Evolutionary conservation across 2,797 vertebrate species (phyloP).

Genomic region (Pteropus rufus): DNA sequence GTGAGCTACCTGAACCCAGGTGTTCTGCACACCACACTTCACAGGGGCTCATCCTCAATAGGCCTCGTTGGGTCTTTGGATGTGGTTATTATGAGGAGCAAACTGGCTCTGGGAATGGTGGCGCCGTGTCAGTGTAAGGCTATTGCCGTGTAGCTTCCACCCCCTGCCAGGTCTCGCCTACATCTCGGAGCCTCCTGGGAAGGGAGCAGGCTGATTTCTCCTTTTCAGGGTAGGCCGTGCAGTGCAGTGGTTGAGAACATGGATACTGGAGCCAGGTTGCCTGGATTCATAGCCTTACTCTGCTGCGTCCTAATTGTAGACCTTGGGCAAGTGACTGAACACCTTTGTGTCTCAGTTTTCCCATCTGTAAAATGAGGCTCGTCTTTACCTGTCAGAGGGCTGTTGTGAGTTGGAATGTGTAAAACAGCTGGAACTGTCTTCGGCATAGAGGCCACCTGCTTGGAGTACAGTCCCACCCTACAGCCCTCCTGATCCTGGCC

Average conservation of each 20-base stretch:
- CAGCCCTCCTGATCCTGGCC: not conserved
- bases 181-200: not conserved
- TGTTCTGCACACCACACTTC: not conserved
- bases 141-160: not conserved
- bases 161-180: not conserved
- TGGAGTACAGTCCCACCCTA: not conserved
- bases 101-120: not conserved
- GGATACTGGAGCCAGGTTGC: not conserved
- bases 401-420: not conserved
- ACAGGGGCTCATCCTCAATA: not conserved
- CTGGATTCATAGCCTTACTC: not conserved
- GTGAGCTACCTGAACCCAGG: not conserved
- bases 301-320: not conserved
- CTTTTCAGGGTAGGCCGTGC: not conserved
- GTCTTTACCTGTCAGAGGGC: not conserved
- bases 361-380: not conserved
- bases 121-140: rapidly evolving
- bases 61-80: not conserved
- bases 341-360: not conserved
- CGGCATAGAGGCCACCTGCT: not conserved
- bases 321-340: not conserved
- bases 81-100: not conserved
- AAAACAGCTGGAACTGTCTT: not conserved
- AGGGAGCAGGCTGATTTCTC: not conserved
- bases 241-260: rapidly evolving